Conservation (phyloP, 2,888 invertebrate genomes). For the Drosophila nr. medialis region DNA sequence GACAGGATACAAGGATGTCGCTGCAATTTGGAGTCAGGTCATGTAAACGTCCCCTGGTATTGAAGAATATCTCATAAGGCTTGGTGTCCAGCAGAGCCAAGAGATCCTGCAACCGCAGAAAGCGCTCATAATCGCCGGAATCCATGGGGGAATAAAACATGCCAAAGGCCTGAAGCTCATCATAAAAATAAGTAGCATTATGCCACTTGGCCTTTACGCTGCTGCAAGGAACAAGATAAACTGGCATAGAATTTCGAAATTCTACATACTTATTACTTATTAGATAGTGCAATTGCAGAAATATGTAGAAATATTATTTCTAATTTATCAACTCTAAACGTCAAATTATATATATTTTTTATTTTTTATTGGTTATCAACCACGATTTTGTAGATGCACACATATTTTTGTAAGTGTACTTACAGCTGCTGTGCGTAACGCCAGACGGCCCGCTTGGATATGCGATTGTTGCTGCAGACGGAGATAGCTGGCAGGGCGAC, state of each 20-base stretch:
- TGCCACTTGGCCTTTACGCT: constrained; percentile 52
- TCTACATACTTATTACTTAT: no score
- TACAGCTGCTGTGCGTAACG: constrained; percentile 84
- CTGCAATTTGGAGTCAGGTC: constrained; percentile 83
- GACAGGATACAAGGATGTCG: constrained; percentile 81
- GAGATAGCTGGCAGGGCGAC: constrained; percentile 87
- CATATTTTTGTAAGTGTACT: constrained; percentile 23
- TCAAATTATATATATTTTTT: neutral
- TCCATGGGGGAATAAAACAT: constrained; percentile 66
- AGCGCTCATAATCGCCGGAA: constrained; percentile 58
- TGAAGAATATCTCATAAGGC: constrained; percentile 74
- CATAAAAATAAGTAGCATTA: constrained; percentile 58
- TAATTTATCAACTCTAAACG: neutral
- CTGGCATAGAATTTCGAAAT: neutral
- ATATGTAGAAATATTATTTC: neutral
- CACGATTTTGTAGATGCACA: neutral
- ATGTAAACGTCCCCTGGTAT: constrained; percentile 69
- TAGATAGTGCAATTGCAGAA: no score
- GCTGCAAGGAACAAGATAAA: constrained; percentile 29
- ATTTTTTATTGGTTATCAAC: neutral
- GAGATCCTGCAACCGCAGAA: constrained; percentile 77
- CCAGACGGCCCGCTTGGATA: constrained; percentile 82
- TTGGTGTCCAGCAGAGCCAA: constrained; percentile 75
- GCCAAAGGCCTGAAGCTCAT: constrained; percentile 66
- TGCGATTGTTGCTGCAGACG: constrained; percentile 87